phyloP scores from a whole-genome alignment of 2,113 vertebrate species.

The Cnemophilus loriae region DNA sequence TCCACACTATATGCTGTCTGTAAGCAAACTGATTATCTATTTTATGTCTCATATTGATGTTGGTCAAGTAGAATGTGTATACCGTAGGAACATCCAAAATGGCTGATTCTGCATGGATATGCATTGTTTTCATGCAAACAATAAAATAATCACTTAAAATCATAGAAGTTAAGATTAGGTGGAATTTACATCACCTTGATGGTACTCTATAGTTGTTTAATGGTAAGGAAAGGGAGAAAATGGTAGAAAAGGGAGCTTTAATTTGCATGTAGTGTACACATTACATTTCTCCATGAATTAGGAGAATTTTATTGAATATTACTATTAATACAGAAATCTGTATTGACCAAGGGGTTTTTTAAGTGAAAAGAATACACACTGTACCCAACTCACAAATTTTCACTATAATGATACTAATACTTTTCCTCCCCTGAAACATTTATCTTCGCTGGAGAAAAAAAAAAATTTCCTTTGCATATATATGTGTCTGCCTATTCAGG shows the following conservation, averaged over 20 bases:
- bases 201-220: background rate
- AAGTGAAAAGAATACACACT: background rate
- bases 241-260: background rate
- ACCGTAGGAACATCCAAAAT: background rate
- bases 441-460: background rate
- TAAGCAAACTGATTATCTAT: background rate
- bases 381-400: background rate
- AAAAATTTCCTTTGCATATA: background rate
- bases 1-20: no score
- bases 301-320: background rate
- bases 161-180: background rate
- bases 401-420: background rate
- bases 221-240: background rate
- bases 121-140: background rate
- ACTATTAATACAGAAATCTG: background rate
- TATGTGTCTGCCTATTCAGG: background rate
- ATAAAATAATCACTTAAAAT: background rate
- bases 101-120: background rate
- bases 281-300: background rate
- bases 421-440: background rate
- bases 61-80: background rate
- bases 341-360: background rate
- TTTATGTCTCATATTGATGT: background rate
- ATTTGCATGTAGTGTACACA: fast-evolving
- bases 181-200: background rate